Percentiles rank a stretch among this genome's conserved stretches.
Evolutionary conservation across 2,797 vertebrate species (phyloP).

Genomic region (Acanthiza pusilla): DNA sequence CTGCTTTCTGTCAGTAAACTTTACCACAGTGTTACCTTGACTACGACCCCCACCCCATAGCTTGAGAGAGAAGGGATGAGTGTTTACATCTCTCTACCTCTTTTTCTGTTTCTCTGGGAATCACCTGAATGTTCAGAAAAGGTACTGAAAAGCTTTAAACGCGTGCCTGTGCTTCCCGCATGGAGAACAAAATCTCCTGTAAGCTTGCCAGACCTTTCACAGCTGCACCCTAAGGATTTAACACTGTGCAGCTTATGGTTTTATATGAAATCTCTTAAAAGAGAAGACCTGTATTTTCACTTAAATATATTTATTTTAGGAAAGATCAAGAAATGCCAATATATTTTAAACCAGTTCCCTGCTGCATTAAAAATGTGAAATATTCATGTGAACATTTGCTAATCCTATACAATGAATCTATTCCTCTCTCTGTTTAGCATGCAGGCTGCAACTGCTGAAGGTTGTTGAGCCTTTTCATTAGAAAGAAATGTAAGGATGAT

Average conservation of each 20-base stretch:
- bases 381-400: conserved; percentile 32
- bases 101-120: background rate
- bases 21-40: background rate
- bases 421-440: conserved; percentile 35
- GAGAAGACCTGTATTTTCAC: background rate
- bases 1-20: background rate
- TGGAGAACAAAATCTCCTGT: background rate
- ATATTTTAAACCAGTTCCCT: conserved; percentile 17
- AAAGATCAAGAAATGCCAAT: conserved; percentile 7
- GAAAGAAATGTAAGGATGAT: conserved; percentile 19
- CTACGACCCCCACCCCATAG: rapidly evolving
- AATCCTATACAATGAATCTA: conserved; percentile 9
- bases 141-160: background rate
- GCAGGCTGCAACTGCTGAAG: conserved; percentile 15
- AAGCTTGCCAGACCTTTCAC: conserved; percentile 25
- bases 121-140: background rate
- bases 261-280: background rate
- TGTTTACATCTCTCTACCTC: background rate
- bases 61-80: background rate
- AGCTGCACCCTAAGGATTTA: background rate
- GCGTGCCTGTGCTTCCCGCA: background rate
- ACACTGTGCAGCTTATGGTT: background rate
- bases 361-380: conserved; percentile 35
- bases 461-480: conserved; percentile 31
- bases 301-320: conserved; percentile 34